These are phyloP conservation scores for Polypterus senegalus DNA, from an alignment of 2,113 vertebrate species.

Conservation along the genomic window DNA sequence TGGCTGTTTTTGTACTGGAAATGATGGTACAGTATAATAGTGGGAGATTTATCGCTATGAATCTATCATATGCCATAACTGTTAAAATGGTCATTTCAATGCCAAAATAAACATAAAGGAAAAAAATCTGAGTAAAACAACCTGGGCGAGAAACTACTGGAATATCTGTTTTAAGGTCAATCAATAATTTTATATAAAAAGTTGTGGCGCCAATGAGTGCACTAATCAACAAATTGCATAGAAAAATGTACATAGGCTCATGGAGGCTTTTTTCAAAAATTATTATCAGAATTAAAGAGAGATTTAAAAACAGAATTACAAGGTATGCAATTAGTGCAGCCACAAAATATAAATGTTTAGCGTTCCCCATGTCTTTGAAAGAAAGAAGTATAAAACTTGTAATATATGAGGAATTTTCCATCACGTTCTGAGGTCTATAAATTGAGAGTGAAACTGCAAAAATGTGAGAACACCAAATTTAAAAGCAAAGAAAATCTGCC, in stretches of 20 bases:
- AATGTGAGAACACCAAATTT: no score
- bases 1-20: constrained; percentile 10
- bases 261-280: not conserved
- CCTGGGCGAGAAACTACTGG: not conserved
- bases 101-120: not conserved
- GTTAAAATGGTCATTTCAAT: constrained; percentile 26
- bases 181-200: not conserved
- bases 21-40: constrained; percentile 34
- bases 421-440: not conserved
- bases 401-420: not conserved
- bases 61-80: constrained; percentile 43
- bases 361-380: not conserved
- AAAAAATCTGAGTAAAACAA: constrained; percentile 2
- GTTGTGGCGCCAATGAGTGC: not conserved
- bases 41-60: constrained; percentile 37
- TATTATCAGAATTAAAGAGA: not conserved
- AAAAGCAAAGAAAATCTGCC: no score
- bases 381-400: not conserved
- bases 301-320: not conserved
- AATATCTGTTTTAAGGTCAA: not conserved
- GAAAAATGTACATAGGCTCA: constrained; percentile 7
- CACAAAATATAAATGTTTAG: not conserved
- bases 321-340: not conserved
- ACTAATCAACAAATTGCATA: not conserved
- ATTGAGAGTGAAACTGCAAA: no score